Base-by-base conservation (phyloP, 2,113 vertebrate genomes). In the Uria aalge region DNA sequence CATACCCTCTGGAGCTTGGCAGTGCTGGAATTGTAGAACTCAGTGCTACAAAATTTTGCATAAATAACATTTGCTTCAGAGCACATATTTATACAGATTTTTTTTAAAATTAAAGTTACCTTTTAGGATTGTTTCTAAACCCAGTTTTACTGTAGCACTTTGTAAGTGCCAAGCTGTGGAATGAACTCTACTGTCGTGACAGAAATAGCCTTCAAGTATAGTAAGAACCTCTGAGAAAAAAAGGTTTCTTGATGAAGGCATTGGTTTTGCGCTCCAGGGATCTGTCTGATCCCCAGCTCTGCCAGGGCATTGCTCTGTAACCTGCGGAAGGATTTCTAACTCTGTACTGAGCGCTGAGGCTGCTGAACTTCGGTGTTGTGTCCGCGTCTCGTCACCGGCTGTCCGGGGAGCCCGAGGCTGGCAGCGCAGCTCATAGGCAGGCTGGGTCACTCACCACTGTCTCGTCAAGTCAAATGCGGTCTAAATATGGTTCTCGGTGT, bases 371-470 rank as follows among this genome's bases (percentile, higher is more conserved):
- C 8, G 32, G 8, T 67, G 22, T 4, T 40, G 14, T 73, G 34
- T 66, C 27, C 0, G 0, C 27, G 64, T 71, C 43, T 45, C 17
- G 79, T 72, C 32, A 20, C 15, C 29, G 22, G 19, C 43, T 59
- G 13, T 2, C 50, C 29, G 69, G n/a, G 50, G 75, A 69, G 3
- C 21, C 15, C 0, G 0, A 13, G 19, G 27, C 60, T 88, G 69
- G 56, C 66, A 59, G 22, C 8, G 0, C 8, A 67, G 60, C 74
- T 85, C 3, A 22, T 14, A 12, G 53, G 20, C 43, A 34, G 17
- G 24, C 82, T 88, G 38, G 32, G 47, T 68, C 71, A 29, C 14
- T 88, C 55, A 12, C n/a, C 23, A 38, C 38, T 84, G 21, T 41
- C 60, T 47, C 72, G 38, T 91, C 57, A 64, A 40, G 27, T 59